Base-by-base conservation (phyloP, 2,113 vertebrate species). In the Equus quagga region DNA sequence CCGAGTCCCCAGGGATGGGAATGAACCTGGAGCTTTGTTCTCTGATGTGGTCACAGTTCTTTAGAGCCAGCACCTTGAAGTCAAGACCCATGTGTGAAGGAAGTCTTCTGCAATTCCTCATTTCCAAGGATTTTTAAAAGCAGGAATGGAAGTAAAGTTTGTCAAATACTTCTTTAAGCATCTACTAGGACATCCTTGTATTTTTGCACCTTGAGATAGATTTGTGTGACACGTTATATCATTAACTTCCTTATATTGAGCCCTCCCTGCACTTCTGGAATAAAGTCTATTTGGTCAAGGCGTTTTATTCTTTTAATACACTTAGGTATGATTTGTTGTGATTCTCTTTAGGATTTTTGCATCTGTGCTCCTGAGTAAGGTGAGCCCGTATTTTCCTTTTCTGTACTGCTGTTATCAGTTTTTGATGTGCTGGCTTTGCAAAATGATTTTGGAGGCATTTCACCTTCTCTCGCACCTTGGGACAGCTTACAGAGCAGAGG, bases 51-150 rank as follows among this genome's bases (percentile, higher is more conserved):
- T 78, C 44, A 36, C 14, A 44, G 65, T 26, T 73, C 60, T 49
- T 94, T 58, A 85, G 58, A 83, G 58, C 24, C 1, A 4, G 44
- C 19, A 23, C 78, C 46, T 58, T 31, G 64, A 83, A 79, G 23
- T 67, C 67, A 70, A 65, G 65, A 24, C 6, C 67, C 65, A 14
- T 2, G 2, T 41, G 33, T 60, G 41, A 76, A 75, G 82, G 69
- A 54, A 18, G 11, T 80, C 81, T 92, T 60, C 73, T 93, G 91
- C 65, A 26, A 19, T 76, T 90, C 46, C 72, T 94, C 46, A 4
- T 94, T 85, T 85, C 41, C 82, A 79, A 86, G 72, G 67, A 75
- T 49, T 41, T 81, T 80, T 36, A 54, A 88, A 91, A 93, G 76
- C 44, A 28, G 64, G 56, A 85, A 91, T 91, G 81, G 82, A 70